Percentiles rank a stretch among this genome's conserved stretches.
phyloP scores from a whole-genome alignment of 2,888 invertebrate genomes.

The Apantesis nais region DNA sequence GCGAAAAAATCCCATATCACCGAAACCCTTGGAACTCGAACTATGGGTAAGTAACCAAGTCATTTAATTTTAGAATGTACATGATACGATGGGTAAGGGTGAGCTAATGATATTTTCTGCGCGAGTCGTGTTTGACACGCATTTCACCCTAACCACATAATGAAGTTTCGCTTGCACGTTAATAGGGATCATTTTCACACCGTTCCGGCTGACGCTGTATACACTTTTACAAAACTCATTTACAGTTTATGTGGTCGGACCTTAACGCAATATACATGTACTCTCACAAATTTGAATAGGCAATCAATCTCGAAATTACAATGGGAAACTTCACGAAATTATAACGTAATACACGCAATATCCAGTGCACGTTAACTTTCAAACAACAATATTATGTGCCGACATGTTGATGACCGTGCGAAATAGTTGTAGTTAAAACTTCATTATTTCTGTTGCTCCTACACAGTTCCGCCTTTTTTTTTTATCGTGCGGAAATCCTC shows the following conservation, averaged over 20 bases:
- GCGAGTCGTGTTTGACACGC: constrained; percentile 66
- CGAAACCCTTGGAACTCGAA: constrained; percentile 93
- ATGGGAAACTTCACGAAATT: constrained; percentile 34
- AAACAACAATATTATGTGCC: constrained; percentile 24
- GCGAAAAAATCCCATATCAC: constrained; percentile 91
- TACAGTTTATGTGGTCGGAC: constrained; percentile 57
- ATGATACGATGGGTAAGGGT: constrained; percentile 53
- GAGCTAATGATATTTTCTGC: constrained; percentile 67
- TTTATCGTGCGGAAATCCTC: too few species aligned
- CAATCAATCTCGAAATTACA: constrained; percentile 42
- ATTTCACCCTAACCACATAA: constrained; percentile 75
- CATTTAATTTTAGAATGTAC: constrained; percentile 44
- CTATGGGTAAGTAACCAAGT: constrained; percentile 87
- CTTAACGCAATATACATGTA: constrained; percentile 32
- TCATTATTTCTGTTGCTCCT: constrained; percentile 19
- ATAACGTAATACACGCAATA: constrained; percentile 31
- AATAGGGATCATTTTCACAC: constrained; percentile 76
- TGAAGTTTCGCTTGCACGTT: constrained; percentile 72
- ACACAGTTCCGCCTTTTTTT: constrained; percentile 25
- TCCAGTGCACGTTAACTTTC: constrained; percentile 22
- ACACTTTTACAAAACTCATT: constrained; percentile 65
- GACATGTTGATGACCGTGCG: constrained; percentile 39
- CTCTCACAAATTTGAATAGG: constrained; percentile 47
- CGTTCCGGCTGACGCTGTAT: constrained; percentile 59
- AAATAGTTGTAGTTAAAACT: constrained; percentile 33